Base-by-base conservation (phyloP, 2,113 vertebrate genomes). In the Monarcha castaneiventris region DNA sequence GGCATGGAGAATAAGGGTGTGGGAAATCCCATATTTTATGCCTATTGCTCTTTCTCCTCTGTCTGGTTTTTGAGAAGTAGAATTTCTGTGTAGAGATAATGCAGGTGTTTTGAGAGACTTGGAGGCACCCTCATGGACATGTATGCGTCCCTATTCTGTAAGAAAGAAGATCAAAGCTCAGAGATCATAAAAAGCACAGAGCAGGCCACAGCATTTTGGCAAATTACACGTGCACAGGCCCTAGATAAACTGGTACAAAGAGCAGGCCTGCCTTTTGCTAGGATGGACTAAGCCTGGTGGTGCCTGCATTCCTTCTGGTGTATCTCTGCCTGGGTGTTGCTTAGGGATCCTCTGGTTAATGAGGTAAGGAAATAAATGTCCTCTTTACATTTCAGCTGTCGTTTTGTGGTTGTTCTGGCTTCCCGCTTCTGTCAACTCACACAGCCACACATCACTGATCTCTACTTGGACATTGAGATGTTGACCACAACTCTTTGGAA, bases 151-250 rank as follows among this genome's bases (percentile, higher is more conserved):
- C 15, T 59, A 0, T 46, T 67, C 55, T 61, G n/a, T 16, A 6
- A 61, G 16, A 44, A 49, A 73, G 41, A 72, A 26, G 33, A 67
- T 11, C 19, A 59, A 51, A 22, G 8, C 26, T 74, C 59, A 81
- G 77, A 74, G 59, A 39, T 33, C 10, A 44, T 27, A 10, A 52
- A 74, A 81, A 30, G 2, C 16, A 52, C 20, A 18, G 16, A 6
- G 3, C 16, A 75, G 9, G n/a, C n/a, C 39, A 41, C 20, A 61
- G 29, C 11, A 30, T 14, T 16, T 0, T 61, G n/a, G 18, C 9
- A 67, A 66, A n/a, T 52, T 17, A 39, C 1, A 2, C 10, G 12
- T 11, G 19, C 44, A 44, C 2, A 2, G 16, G 7, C 8, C 23
- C 6, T 29, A 18, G 16, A n/a, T 30, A 39, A 67, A n/a, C 14